Base-by-base conservation (phyloP, 2,113 vertebrate species). In the Thunnus maccoyii region DNA sequence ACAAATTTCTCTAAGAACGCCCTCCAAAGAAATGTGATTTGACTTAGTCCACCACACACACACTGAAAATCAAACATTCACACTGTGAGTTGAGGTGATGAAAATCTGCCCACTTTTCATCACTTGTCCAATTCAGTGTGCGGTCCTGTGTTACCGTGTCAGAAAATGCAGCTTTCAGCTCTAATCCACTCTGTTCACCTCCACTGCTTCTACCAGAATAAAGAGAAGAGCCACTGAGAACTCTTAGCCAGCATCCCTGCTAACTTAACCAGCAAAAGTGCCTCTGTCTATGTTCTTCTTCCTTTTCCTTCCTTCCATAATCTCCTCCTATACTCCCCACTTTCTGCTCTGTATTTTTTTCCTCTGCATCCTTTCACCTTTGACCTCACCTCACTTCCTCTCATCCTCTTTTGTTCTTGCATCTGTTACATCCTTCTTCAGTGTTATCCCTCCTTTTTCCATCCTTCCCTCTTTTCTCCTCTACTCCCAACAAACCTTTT, bases 31-130 rank as follows among this genome's bases (percentile, higher is more conserved):
- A 50, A 62, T 20, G 10, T 47, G 44, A 60, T 57, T 64, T 69
- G 20, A 46, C 64, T 16, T 3, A 32, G 17, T 25, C 13, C 27
- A 44, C 44, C 72, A 22, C 60, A 55, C 47, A 41, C 65, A 73
- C 2, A 14, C 1, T 0, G 15, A 61, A 30, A 30, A 30, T 30
- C 27, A 58, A 63, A 68, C 61, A 36, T 54, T 57, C 54, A 58
- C 58, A 51, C 32, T 3, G 58, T 3, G 58, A 48, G n/a, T 20
- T 22, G 36, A 72, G 61, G 46, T 78, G 77, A 79, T 82, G 71
- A 52, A 84, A 84, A 84, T 79, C 73, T 80, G 7, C 58, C 73
- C 71, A 76, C 74, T 83, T 86, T 83, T 81, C 76, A 79, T 84
- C 78, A 85, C 81, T 83, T 85, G 82, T 82, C 66, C 76, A 41